A percentile compares a stretch with the other conserved stretches of the same genome.
These are phyloP conservation scores for Protaetia brevitarsis DNA, from an alignment of 1,140 invertebrate genomes.

Conservation along the genomic window DNA sequence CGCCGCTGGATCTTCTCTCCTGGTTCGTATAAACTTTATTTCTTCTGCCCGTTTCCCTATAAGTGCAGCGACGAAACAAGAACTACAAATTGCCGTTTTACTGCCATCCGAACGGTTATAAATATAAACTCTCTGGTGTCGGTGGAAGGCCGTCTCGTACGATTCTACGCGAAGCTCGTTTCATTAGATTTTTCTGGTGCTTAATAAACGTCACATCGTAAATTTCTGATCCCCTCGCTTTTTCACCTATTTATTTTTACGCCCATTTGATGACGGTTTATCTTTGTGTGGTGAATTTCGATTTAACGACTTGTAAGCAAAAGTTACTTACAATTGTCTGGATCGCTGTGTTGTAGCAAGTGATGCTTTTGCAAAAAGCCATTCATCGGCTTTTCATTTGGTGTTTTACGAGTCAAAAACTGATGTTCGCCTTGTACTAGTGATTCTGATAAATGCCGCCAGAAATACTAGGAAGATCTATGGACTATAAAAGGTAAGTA, in stretches of 20 bases:
- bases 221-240: not conserved
- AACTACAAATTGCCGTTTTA: conserved; percentile 15
- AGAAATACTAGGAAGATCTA: no score
- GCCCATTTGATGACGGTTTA: conserved; percentile 6
- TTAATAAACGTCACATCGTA: conserved; percentile 15
- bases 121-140: no score
- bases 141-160: no score
- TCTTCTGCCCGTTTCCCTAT: conserved; percentile 8
- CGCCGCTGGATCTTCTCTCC: not conserved
- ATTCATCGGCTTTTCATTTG: no score
- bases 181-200: conserved; percentile 16
- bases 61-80: conserved; percentile 8
- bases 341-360: no score
- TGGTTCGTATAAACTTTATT: not conserved
- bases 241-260: conserved; percentile 9
- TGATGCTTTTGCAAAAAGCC: no score
- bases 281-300: conserved; percentile 5
- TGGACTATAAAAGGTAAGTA: no score
- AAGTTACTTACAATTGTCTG: not conserved
- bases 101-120: not conserved
- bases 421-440: no score
- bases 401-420: no score
- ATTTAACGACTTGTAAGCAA: conserved; percentile 14
- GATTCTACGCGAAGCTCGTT: conserved; percentile 2
- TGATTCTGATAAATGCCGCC: no score